A percentile compares a stretch with the other conserved stretches of the same genome.
Conservation (phyloP, 2,797 vertebrate genomes). For the Syndactyla subalaris region DNA sequence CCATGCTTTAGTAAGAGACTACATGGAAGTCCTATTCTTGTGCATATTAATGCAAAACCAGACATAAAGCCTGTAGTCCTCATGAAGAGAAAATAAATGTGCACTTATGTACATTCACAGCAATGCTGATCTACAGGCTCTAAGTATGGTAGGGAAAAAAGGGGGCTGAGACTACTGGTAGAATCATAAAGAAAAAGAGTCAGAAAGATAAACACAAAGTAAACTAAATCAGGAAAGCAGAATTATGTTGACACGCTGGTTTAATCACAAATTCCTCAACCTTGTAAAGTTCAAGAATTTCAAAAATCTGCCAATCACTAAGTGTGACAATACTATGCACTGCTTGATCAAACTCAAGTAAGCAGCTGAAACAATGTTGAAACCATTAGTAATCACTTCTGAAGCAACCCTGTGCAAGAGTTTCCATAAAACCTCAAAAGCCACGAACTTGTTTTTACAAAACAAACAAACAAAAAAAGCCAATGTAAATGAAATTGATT, state of each 20-base stretch:
- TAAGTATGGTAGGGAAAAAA: not conserved
- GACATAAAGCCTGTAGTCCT: not conserved
- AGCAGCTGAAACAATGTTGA: not conserved
- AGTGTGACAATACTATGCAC: not conserved
- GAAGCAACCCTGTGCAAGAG: not conserved
- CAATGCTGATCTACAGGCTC: not conserved
- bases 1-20: not conserved
- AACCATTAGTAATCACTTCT: not conserved
- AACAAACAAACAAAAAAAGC: not conserved
- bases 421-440: not conserved
- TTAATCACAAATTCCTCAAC: not conserved
- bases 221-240: not conserved
- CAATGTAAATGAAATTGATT: not conserved
- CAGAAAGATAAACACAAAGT: not conserved
- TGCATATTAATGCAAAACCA: not conserved
- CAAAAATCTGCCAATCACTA: not conserved
- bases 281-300: not conserved
- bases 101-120: not conserved
- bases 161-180: not conserved
- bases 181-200: not conserved
- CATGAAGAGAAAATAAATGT: not conserved
- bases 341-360: not conserved
- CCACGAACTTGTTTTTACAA: rapidly evolving
- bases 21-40: not conserved
- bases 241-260: not conserved